Evolutionary conservation across 2,888 invertebrate genomes (phyloP), one percentile per base, ranked within the genome.

Genomic region (Phorcus lineatus): DNA sequence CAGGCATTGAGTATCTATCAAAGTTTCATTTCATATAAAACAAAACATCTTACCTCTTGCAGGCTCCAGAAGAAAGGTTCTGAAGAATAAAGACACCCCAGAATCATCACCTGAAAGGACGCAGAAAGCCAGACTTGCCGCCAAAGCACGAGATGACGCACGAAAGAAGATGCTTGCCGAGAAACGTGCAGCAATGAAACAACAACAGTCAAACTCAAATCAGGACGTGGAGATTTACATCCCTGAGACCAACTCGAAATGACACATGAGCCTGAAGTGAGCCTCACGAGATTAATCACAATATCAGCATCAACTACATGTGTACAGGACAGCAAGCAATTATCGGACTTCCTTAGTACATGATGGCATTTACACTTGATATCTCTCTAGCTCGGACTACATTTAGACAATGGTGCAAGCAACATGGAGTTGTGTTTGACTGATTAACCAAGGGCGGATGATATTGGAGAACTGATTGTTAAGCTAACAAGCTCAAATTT

Each of bases 101-200:
- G 90, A 91, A 52, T 89, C 90, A 6, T 90, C 91, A 0, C 89
- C 91, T 22, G 90, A 91, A 80, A 81, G 88, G 77, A 85, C 88
- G 24, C 88, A 89, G 78, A 89, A 89, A 84, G 89, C 89, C 78
- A 86, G 86, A 79, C 90, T 90, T 81, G 92, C 92, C 16, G 91
- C 93, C 67, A 92, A 91, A 83, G 92, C 92, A 0, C 89, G 94
- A 36, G 94, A 94, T 79, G 95, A 94, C 86, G 96, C 96, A 62
- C 94, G 97, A 84, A 96, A 96, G 88, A 96, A 96, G 88, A 95
- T 98, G 95, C 93, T 97, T 85, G 97, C 97, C 88, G 96, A 95
- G 90, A 95, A 94, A 92, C 95, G 96, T 91, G 94, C 94, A 84
- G 95, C 91, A 40, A 89, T 91, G 87, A 89, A 91, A 81, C 90